phyloP scores from a whole-genome alignment of 2,888 invertebrate genomes.

The Coecobrya sp. region DNA sequence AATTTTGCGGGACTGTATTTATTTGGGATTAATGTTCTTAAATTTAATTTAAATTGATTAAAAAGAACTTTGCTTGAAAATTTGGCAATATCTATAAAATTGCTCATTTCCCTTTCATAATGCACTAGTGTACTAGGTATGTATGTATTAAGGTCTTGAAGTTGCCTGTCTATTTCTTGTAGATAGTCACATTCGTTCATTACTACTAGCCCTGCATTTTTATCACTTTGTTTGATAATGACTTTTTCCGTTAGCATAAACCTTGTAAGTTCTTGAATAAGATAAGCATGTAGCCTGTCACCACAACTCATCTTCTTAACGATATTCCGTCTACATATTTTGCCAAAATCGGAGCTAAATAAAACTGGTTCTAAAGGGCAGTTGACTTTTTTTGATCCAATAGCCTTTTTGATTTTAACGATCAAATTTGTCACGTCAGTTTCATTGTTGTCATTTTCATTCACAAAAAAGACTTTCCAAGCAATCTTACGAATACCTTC shows the following conservation, averaged over 20 bases:
- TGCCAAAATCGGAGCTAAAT: background rate
- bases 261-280: background rate
- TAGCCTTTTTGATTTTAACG: conserved; percentile 17
- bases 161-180: conserved; percentile 37
- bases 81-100: conserved; percentile 1
- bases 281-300: background rate
- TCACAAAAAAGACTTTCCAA: conserved; percentile 24
- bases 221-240: conserved; percentile 35
- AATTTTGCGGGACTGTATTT: conserved; percentile 39
- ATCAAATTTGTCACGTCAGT: background rate
- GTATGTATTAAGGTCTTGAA: conserved; percentile 19
- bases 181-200: conserved; percentile 37
- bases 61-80: background rate
- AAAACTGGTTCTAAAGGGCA: conserved; percentile 7
- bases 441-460: background rate
- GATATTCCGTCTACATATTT: background rate
- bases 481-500: conserved; percentile 21
- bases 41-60: background rate
- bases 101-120: background rate
- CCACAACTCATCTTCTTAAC: background rate
- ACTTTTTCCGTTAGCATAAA: background rate
- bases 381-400: background rate
- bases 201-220: conserved; percentile 62
- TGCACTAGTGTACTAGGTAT: background rate
- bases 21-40: background rate